Percentiles rank a stretch among this genome's conserved stretches.
These are phyloP conservation scores for Oxygymnocypris stewartii DNA, from an alignment of 2,113 vertebrate species.

Conservation along the genomic window DNA sequence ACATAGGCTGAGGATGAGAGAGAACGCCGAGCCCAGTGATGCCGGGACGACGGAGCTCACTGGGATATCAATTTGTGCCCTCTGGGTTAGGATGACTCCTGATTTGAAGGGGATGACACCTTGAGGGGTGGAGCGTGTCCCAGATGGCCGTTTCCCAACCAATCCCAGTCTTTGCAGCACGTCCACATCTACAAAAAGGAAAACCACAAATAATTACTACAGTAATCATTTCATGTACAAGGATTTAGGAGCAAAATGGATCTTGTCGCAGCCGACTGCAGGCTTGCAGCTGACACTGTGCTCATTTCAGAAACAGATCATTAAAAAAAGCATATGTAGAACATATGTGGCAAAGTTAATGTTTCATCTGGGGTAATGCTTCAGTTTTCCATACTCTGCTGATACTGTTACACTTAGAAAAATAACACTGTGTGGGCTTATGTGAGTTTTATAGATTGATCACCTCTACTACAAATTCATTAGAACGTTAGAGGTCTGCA, in stretches of 20 bases:
- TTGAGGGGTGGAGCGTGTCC: constrained; percentile 66
- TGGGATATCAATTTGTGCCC: constrained; percentile 81
- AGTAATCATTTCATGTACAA: not conserved
- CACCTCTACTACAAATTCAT: not conserved
- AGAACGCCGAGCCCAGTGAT: constrained; percentile 76
- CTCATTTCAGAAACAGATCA: constrained; percentile 20
- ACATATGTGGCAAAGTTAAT: not conserved
- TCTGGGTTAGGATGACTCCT: constrained; percentile 90
- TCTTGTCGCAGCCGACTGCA: not conserved
- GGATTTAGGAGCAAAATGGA: constrained; percentile 26
- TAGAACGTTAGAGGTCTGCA: not conserved
- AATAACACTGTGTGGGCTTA: constrained; percentile 12
- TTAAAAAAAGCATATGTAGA: constrained; percentile 28
- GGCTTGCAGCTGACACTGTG: constrained; percentile 6
- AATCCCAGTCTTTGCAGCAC: constrained; percentile 90
- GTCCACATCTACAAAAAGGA: constrained; percentile 87
- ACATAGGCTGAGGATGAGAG: constrained; percentile 87
- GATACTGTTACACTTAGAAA: not conserved
- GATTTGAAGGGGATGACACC: constrained; percentile 90
- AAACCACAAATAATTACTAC: constrained; percentile 19
- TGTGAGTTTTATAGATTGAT: constrained; percentile 3
- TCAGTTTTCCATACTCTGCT: not conserved
- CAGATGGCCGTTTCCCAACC: constrained; percentile 76
- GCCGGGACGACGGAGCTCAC: constrained; percentile 77
- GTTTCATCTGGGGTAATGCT: constrained; percentile 4